phyloP scores from a whole-genome alignment of 2,113 vertebrate genomes.

The Myanophis thanlyinensis region DNA sequence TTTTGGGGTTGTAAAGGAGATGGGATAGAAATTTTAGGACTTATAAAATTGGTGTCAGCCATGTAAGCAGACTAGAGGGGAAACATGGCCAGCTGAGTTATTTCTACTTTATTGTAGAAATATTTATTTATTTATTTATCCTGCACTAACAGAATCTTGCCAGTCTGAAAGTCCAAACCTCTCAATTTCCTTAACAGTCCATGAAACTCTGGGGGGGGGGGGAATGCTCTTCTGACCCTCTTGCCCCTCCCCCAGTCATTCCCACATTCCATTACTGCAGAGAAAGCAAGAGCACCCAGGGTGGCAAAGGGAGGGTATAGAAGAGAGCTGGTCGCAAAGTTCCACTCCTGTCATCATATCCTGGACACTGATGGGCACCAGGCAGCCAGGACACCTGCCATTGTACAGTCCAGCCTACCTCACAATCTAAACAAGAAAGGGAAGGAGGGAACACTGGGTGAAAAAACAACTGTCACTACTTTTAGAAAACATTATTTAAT shows the following conservation, averaged over 20 bases:
- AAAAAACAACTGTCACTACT: not conserved
- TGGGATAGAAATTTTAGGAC: not conserved
- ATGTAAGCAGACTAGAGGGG: fast-evolving
- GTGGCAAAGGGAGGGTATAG: not conserved
- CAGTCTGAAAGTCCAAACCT: not conserved
- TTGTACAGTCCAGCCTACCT: not conserved
- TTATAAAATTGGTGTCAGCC: not conserved
- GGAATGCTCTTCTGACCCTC: not conserved
- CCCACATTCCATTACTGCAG: not conserved
- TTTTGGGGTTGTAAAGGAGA: not conserved
- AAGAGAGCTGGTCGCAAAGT: not conserved
- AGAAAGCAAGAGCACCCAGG: not conserved
- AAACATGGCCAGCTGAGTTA: not conserved
- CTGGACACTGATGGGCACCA: not conserved
- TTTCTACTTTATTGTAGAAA: not conserved
- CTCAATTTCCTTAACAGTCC: not conserved
- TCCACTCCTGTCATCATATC: not conserved
- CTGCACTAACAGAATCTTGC: not conserved
- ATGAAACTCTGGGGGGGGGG: not conserved
- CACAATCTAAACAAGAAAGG: not conserved
- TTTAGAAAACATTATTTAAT: slow-evolving; percentile 59
- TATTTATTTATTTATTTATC: too few relatives aligned
- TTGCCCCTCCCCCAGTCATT: not conserved
- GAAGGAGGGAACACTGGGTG: not conserved
- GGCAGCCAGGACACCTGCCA: not conserved